Conservation (phyloP, 1,140 invertebrate genomes). For the Saxidomus purpurata region DNA sequence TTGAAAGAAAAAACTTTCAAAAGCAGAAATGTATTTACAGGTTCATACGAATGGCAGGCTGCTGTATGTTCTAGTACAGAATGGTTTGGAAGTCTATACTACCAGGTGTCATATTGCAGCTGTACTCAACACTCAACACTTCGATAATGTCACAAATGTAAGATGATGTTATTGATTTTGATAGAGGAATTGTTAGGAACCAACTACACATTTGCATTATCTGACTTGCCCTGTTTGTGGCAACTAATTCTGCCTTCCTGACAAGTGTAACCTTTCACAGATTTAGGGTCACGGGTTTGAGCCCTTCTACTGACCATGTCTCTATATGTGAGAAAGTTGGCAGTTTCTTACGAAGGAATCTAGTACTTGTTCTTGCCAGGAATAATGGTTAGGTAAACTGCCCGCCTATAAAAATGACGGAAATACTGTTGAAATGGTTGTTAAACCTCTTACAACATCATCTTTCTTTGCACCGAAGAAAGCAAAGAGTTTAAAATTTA, state of each 20-base stretch:
- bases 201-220: too few species aligned
- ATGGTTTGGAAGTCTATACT: slow-evolving; percentile 93
- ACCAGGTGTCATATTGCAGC: slow-evolving; percentile 88
- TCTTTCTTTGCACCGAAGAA: too few species aligned
- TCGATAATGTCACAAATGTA: slow-evolving; percentile 74
- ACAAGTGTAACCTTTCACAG: too few species aligned
- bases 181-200: too few species aligned
- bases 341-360: background rate
- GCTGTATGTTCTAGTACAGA: slow-evolving; percentile 92
- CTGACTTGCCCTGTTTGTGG: too few species aligned
- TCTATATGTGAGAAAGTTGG: background rate
- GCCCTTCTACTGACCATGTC: background rate
- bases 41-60: slow-evolving; percentile 90
- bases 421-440: too few species aligned
- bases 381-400: background rate
- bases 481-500: too few species aligned
- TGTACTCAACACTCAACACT: slow-evolving; percentile 67
- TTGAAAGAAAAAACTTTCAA: too few species aligned
- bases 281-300: background rate
- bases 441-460: too few species aligned
- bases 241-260: too few species aligned
- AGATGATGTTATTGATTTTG: too few species aligned
- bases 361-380: background rate
- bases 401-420: too few species aligned
- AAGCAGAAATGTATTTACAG: slow-evolving; percentile 57